A percentile compares a stretch with the other conserved stretches of the same genome.
These are phyloP conservation scores for Alcedo atthis DNA, from an alignment of 2,797 vertebrate species.

Conservation along the genomic window DNA sequence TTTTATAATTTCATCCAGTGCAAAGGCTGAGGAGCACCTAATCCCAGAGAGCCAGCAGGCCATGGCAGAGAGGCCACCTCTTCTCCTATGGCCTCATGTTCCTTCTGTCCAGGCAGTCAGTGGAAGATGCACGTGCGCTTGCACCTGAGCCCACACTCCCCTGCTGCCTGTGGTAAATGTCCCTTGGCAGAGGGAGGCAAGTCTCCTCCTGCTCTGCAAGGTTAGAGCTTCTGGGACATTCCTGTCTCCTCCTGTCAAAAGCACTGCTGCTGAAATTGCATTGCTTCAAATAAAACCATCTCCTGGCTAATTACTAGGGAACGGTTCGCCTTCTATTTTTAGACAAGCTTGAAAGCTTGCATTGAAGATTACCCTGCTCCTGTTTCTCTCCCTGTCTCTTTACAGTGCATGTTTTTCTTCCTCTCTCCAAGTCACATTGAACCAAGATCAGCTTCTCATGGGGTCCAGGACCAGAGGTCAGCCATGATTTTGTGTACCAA, in stretches of 20 bases:
- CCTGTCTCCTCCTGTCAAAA: conserved; percentile 33
- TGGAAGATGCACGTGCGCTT: not conserved
- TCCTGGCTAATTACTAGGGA: conserved; percentile 37
- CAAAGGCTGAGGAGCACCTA: not conserved
- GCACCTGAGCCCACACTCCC: accelerated
- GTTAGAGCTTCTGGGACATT: conserved; percentile 39
- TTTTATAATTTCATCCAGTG: not conserved
- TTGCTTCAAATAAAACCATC: conserved; percentile 44
- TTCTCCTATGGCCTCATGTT: not conserved
- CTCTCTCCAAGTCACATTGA: not conserved
- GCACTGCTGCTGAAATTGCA: conserved; percentile 8
- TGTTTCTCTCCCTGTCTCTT: not conserved
- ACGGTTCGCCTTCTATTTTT: conserved; percentile 60
- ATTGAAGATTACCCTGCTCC: conserved; percentile 34
- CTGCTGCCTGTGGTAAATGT: not conserved
- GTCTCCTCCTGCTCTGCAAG: not conserved
- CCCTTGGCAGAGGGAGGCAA: not conserved
- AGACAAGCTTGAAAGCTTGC: conserved; percentile 36
- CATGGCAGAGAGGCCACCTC: not conserved
- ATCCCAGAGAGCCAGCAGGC: not conserved
- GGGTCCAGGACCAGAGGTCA: not conserved
- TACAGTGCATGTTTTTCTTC: not conserved
- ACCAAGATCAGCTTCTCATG: not conserved
- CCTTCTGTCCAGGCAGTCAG: not conserved
- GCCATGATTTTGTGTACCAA: not conserved